Evolutionary conservation across 2,113 vertebrate genomes (phyloP), one percentile per base, ranked within the genome.

Genomic region (Saguinus midas): DNA sequence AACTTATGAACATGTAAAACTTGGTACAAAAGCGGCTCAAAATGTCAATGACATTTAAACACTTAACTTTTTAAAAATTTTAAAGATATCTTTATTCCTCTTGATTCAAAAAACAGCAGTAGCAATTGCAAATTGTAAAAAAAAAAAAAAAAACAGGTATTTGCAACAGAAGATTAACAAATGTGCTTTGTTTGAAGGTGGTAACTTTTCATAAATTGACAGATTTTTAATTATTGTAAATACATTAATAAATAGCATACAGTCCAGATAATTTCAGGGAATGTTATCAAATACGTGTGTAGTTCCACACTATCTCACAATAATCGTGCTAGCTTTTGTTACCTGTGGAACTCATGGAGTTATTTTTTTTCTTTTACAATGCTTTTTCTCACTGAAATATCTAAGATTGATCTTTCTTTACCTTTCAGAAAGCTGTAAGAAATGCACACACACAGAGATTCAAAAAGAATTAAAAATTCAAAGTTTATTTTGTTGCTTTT

Each of bases 381-480:
- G 32, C 32, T 68, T 97, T 94, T 87, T 94, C 90, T 97, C 64
- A 96, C 87, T 95, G 89, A 93, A 98, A 98, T 97, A 97, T 91
- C 23, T 27, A 87, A 86, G 76, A 87, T 68, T 79, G 80, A 93
- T 79, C 79, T 92, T 95, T 89, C 78, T 79, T 94, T 85, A 57
- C 87, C 58, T 96, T 43, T 94, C 87, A 97, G 88, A 79, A 80
- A 97, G 84, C 76, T 76, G 23, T 87, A 96, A 97, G 96, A 96
- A 97, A 93, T 85, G 96, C 64, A 95, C 83, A 97, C 87, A 90
- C 2, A 66, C 1, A 43, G 6, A 48, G 17, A 95, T 89, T 95
- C 72, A 96, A 98, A 97, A 95, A 89, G 93, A 97, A 96, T 57
- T 95, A 97, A 97, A 96, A 96, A 96, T 97, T 97, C 83, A 93